A percentile compares a stretch with the other conserved stretches of the same genome.
Conservation (phyloP, 1,140 invertebrate genomes). For the fruit fly (Drosophila melanogaster) region DNA sequence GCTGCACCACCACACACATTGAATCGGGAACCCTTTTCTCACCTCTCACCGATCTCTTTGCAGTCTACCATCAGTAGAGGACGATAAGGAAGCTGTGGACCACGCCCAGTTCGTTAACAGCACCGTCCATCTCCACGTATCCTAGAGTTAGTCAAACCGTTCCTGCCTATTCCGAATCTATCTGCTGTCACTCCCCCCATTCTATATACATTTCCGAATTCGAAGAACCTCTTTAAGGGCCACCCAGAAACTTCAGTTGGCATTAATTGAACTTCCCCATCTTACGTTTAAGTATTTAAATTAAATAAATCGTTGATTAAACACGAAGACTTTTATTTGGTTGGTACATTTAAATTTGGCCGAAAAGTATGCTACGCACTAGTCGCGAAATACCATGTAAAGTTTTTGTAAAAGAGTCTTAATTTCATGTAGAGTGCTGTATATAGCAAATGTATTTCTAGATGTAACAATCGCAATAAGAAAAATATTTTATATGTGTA, state of each 20-base stretch:
- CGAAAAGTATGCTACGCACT: neutral
- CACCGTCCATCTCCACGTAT: slow-evolving; percentile 52
- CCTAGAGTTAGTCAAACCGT: slow-evolving; percentile 57
- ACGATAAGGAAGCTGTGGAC: slow-evolving; percentile 61
- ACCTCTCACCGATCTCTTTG: slow-evolving; percentile 74
- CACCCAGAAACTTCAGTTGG: slow-evolving; percentile 16
- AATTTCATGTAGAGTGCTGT: neutral
- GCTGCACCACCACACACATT: slow-evolving; percentile 26
- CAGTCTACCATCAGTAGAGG: slow-evolving; percentile 76
- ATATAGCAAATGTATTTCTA: too few species aligned
- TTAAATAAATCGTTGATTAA: slow-evolving; percentile 73
- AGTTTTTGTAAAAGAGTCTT: neutral
- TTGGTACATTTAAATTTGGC: neutral
- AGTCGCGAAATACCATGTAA: neutral
- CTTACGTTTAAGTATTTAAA: slow-evolving; percentile 74
- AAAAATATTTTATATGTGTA: too few species aligned
- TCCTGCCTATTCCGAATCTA: slow-evolving; percentile 31
- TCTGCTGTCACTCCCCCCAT: slow-evolving; percentile 21
- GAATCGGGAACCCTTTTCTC: slow-evolving; percentile 51
- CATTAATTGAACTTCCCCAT: slow-evolving; percentile 35
- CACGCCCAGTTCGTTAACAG: slow-evolving; percentile 51
- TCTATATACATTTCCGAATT: slow-evolving; percentile 27
- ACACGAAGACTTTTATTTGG: neutral
- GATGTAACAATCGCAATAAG: too few species aligned
- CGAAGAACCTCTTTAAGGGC: slow-evolving; percentile 13